phyloP scores from a whole-genome alignment of 2,888 invertebrate species.

The Epirrita christyi region DNA sequence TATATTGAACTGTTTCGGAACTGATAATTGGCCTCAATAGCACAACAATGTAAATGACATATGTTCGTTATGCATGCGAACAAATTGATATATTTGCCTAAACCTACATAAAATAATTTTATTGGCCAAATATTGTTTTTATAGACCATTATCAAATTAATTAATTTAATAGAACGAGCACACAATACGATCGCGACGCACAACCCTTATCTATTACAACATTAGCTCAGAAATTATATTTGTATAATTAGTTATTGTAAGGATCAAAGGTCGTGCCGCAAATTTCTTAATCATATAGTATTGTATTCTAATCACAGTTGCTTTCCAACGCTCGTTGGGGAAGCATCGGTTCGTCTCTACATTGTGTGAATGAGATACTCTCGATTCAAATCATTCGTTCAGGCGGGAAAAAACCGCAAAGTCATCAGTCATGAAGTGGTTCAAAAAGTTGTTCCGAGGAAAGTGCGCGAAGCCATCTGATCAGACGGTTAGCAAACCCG shows the following conservation, averaged over 20 bases:
- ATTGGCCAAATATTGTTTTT: constrained; percentile 38
- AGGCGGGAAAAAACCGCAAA: constrained; percentile 86
- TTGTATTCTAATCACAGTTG: constrained; percentile 52
- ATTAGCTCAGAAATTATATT: constrained; percentile 66
- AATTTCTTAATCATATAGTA: constrained; percentile 51
- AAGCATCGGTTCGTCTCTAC: constrained; percentile 43
- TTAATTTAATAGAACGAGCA: constrained; percentile 63
- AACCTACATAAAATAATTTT: constrained; percentile 27
- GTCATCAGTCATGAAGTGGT: constrained; percentile 86
- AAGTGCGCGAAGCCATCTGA: constrained; percentile 76
- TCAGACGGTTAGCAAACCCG: constrained; percentile 39
- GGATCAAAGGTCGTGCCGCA: constrained; percentile 79
- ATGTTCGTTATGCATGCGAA: constrained; percentile 42
- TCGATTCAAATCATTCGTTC: constrained; percentile 85
- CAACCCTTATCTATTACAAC: constrained; percentile 65
- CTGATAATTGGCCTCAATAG: constrained; percentile 25
- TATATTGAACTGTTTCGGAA: constrained; percentile 1
- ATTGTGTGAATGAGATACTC: constrained; percentile 85
- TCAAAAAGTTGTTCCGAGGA: constrained; percentile 86
- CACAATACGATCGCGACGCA: constrained; percentile 71
- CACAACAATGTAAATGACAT: constrained; percentile 39
- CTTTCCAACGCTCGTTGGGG: constrained; percentile 50
- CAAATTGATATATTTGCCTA: constrained; percentile 41
- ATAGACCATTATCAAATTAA: constrained; percentile 64
- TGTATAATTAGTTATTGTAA: constrained; percentile 66